These are phyloP conservation scores for Tachysurus vachellii DNA, from an alignment of 2,113 vertebrate species.

Conservation along the genomic window DNA sequence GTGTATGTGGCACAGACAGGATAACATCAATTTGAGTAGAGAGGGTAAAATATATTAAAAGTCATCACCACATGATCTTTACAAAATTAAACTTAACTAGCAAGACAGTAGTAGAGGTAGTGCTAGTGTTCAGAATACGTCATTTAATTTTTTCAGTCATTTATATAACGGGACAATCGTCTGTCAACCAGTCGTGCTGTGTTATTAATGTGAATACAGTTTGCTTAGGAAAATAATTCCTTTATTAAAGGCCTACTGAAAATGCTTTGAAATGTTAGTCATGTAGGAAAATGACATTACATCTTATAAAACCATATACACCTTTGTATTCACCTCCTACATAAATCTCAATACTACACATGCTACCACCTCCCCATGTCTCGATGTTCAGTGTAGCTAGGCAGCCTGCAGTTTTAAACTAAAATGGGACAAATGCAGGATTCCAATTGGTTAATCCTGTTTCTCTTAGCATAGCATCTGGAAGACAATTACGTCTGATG, in stretches of 20 bases:
- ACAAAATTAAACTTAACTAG: neutral
- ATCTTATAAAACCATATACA: neutral
- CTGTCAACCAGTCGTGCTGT: neutral
- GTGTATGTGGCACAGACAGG: neutral
- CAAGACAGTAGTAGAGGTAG: too few species aligned
- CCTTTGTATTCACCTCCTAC: neutral
- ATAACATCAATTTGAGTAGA: neutral
- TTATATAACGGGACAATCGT: too few species aligned
- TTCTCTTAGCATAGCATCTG: neutral
- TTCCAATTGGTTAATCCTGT: neutral
- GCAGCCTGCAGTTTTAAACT: neutral
- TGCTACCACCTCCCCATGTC: neutral
- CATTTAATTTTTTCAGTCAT: neutral
- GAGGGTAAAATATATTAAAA: neutral
- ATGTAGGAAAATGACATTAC: neutral
- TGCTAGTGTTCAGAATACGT: neutral
- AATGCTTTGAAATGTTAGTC: neutral
- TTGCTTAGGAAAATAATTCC: neutral
- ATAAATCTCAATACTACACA: neutral
- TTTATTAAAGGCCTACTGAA: neutral
- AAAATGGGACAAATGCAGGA: neutral
- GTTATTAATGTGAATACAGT: neutral
- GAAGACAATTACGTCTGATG: neutral
- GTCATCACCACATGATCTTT: neutral
- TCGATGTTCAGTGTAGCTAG: neutral